phyloP scores from a whole-genome alignment of 1,140 invertebrate species.

The Bombus haemorrhoidalis region DNA sequence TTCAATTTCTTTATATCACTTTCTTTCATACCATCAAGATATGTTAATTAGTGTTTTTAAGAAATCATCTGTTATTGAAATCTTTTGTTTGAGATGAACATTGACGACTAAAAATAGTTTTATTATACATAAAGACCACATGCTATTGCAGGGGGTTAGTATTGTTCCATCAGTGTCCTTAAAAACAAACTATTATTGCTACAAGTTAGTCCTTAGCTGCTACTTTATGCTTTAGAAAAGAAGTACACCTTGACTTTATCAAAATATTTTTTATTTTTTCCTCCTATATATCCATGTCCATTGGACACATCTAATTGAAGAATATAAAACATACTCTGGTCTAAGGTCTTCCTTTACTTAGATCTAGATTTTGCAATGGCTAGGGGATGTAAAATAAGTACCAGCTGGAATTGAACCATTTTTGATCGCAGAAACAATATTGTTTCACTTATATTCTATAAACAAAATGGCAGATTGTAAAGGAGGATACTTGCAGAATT shows the following conservation, averaged over 20 bases:
- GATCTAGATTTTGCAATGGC: conserved; percentile 28
- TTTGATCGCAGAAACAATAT: neutral
- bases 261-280: conserved; percentile 17
- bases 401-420: neutral
- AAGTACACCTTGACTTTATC: conserved; percentile 33
- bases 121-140: neutral
- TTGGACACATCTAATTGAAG: conserved; percentile 36
- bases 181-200: conserved; percentile 15
- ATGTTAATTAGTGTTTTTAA: neutral
- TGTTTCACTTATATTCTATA: neutral
- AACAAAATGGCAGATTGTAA: neutral
- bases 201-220: conserved; percentile 29
- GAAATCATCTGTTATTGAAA: neutral
- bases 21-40: neutral
- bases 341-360: conserved; percentile 24
- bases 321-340: conserved; percentile 23
- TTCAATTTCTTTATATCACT: neutral
- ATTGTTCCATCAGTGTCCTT: conserved; percentile 2
- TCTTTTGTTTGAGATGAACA: neutral
- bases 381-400: neutral
- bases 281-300: conserved; percentile 18
- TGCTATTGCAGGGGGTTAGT: conserved; percentile 17
- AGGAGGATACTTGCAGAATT: neutral
- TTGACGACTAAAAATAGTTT: neutral
- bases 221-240: conserved; percentile 11